phyloP scores from a whole-genome alignment of 2,113 vertebrate species.

The Miniopterus natalensis region DNA sequence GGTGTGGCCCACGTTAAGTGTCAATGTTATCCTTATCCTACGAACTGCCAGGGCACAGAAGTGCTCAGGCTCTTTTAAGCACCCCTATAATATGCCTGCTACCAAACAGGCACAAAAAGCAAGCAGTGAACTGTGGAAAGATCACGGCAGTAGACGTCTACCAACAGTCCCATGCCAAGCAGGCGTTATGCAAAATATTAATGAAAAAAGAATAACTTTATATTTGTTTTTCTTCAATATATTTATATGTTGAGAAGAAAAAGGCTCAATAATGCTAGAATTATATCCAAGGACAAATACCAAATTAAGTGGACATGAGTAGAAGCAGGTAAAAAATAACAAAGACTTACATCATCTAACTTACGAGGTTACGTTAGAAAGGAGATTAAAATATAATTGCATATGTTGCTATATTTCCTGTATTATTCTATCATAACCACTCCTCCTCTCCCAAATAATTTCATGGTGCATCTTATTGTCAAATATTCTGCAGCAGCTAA shows the following conservation, averaged over 20 bases:
- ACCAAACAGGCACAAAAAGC: conserved; percentile 4
- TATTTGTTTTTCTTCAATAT: neutral
- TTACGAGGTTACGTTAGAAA: neutral
- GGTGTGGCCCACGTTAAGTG: neutral
- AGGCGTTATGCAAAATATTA: neutral
- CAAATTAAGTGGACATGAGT: neutral
- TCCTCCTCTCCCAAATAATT: neutral
- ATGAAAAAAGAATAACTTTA: neutral
- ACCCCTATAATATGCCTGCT: neutral
- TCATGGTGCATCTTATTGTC: neutral
- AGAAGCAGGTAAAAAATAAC: neutral
- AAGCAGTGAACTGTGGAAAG: neutral
- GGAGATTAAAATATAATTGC: conserved; percentile 12
- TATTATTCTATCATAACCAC: conserved; percentile 10
- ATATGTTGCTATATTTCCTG: neutral
- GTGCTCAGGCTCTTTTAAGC: neutral
- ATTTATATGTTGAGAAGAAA: neutral
- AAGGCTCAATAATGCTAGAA: neutral
- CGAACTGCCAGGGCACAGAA: neutral
- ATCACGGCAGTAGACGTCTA: neutral
- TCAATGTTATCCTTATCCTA: neutral
- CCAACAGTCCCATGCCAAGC: neutral
- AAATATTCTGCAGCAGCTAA: neutral
- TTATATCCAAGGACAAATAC: neutral
- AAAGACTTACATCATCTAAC: neutral